Base-by-base conservation (phyloP, 2,797 vertebrate species). In the Poeciliopsis turneri region DNA sequence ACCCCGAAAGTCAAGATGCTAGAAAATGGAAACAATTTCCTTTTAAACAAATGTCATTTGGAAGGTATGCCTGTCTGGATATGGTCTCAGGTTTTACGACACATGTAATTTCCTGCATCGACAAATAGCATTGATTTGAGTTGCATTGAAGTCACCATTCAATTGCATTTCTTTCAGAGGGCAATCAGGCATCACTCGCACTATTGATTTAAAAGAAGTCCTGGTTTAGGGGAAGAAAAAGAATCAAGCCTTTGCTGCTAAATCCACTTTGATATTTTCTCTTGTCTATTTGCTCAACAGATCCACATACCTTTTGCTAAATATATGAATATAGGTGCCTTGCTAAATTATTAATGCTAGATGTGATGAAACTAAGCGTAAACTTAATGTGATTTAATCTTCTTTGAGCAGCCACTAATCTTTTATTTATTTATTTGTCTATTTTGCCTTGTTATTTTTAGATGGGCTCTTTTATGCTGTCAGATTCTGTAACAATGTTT, bases 61-160 rank as follows among this genome's bases (percentile, higher is more conserved):
- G 88, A 89, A 86, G 83, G 85, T 88, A 90, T 92, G 87, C 84
- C 81, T 92, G 92, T 92, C 91, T 93, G 90, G 91, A 93, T 94
- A 92, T 78, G 89, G 86, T 94, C 83, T 89, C 80, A 82, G 87
- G 84, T 92, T 94, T 93, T 87, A 92, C 88, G 83, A 94, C 93
- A 92, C 87, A 92, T 93, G 93, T 93, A 90, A 94, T 95, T 95
- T 95, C 94, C 94, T 94, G 92, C 92, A 94, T 94, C 89, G 93
- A 94, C 91, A 91, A 93, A 92, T 91, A 83, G 85, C 90, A 94
- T 94, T 93, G 94, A 94, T 95, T 93, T 88, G 82, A 93, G 89
- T 90, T 93, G 89, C 91, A 93, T 91, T 93, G 93, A 95, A 94
- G 94, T 93, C 92, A 92, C 93, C 89, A 89, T 94, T 93, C 90